phyloP scores from a whole-genome alignment of 2,113 vertebrate genomes.

The Halichoeres trimaculatus region DNA sequence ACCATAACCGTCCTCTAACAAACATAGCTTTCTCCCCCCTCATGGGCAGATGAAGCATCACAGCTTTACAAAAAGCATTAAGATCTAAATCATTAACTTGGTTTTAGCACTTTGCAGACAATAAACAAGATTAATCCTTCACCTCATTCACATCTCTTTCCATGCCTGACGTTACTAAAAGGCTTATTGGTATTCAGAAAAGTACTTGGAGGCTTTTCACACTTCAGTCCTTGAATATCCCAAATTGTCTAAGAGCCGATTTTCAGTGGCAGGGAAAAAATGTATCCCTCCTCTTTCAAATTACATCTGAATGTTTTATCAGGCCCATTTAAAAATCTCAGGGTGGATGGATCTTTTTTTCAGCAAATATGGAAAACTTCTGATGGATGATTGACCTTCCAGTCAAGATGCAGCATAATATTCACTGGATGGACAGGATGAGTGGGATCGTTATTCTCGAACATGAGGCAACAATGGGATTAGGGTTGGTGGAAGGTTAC shows the following conservation, averaged over 20 bases:
- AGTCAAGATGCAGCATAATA: background rate
- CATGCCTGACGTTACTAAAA: background rate
- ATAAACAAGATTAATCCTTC: background rate
- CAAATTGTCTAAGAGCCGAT: background rate
- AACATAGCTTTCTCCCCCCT: too few species aligned
- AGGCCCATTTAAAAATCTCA: constrained; percentile 6
- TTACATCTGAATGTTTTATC: constrained; percentile 9
- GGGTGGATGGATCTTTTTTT: constrained; percentile 1
- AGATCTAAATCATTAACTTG: background rate
- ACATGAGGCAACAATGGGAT: constrained; percentile 13
- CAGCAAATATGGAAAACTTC: background rate
- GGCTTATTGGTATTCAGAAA: background rate
- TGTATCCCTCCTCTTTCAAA: constrained; percentile 3
- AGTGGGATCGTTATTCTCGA: background rate
- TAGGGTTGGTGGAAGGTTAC: background rate
- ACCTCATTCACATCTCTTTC: constrained; percentile 3
- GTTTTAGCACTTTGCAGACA: background rate
- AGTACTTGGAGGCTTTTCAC: background rate
- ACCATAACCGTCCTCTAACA: background rate
- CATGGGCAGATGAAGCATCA: background rate
- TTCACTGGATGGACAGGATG: constrained; percentile 6
- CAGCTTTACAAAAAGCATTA: background rate
- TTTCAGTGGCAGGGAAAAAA: background rate
- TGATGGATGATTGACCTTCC: background rate
- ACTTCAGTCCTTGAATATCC: background rate